Evolutionary conservation across 2,797 vertebrate species (phyloP), one percentile per base, ranked within the genome.

Genomic region (Pseudopleuronectes americanus): DNA sequence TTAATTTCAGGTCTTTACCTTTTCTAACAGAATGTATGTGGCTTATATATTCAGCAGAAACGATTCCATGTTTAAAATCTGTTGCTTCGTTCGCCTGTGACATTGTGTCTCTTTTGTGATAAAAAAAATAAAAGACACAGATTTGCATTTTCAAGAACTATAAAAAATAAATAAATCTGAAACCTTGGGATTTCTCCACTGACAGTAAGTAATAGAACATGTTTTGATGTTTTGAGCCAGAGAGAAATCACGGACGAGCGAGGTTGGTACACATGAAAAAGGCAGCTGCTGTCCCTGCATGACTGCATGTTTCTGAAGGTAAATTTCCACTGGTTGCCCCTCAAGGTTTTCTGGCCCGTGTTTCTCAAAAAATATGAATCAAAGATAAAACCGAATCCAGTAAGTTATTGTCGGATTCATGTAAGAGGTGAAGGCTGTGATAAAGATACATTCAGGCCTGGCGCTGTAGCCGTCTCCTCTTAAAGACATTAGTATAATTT

Each of bases 401-500:
- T 16, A 43, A 10, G 36, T 10, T 4, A 31, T 8, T 31, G 28
- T 31, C 1, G 8, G 28, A 31, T 49, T 26, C 38, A 63, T 74
- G 33, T 8, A 65, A 43, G 22, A 75, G 48, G 23, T 80, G 56
- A 68, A 47, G 6, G 38, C 60, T 24, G 49, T 26, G 17, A 54
- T 74, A 28, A 67, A 55, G 48, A 68, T 56, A 64, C 33, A 72
- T 72, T 73, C n/a, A 43, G 26, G 53, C 36, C 49, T 61, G 21
- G 33, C 8, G 2, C 28, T 81, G 45, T 47, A 28, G 38, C 28
- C 2, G 28, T 53, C 56, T 83, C 41, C 26, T 69, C 48, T 26
- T 74, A n/a, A 41, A 64, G 61, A 74, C 69, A 85, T 83, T 76
- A 66, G 56, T 61, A 53, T 86, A 72, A 84, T 85, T 81, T 83